Evolutionary conservation across 1,140 invertebrate genomes (phyloP), one percentile per base, ranked within the genome.

Genomic region (Penaeus japonicus): DNA sequence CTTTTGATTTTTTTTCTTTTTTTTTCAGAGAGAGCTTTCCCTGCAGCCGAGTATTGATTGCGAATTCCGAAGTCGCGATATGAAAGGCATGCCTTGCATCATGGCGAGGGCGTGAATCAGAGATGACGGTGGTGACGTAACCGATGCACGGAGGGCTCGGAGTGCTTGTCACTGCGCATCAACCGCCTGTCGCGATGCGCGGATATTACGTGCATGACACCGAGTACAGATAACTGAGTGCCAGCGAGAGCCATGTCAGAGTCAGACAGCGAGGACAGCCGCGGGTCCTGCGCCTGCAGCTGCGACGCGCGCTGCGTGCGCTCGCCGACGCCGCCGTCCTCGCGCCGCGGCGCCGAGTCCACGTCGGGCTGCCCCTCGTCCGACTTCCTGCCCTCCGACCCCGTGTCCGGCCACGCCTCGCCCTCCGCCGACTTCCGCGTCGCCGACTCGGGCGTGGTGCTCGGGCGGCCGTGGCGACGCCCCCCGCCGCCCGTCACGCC

Each of bases 341-440:
- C 78, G 17, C 57, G 35, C 54, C 85, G 18, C 32, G 85, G 77
- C 55, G 77, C 77, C 1, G 85, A 53, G 12, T 81, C 85, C 27
- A 80, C 85, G 12, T 87, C 85, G 17, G 85, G 85, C 32, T 87
- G 85, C 47, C 85, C 55, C 10, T 87, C 85, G 17, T 87, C 85
- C 12, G 85, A 87, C 27, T 87, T 65, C 57, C 57, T 81, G 57
- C 85, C 77, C 55, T 87, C 85, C 32, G 85, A 87, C 35, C 77
- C 77, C 55, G 30, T 87, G 32, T 80, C 57, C 17, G 85, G 75
- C 55, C 79, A 59, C 22, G 18, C 70, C 12, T 87, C 85, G 85
- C 85, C 85, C 27, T 77, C 30, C 5, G 30, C 30, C 24, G 77
- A 87, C 77, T 39, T 27, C 27, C 62, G 85, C 10, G 47, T 77